These are phyloP conservation scores for Rhagoletis pomonella DNA, from an alignment of 1,140 invertebrate genomes.

Conservation along the genomic window DNA sequence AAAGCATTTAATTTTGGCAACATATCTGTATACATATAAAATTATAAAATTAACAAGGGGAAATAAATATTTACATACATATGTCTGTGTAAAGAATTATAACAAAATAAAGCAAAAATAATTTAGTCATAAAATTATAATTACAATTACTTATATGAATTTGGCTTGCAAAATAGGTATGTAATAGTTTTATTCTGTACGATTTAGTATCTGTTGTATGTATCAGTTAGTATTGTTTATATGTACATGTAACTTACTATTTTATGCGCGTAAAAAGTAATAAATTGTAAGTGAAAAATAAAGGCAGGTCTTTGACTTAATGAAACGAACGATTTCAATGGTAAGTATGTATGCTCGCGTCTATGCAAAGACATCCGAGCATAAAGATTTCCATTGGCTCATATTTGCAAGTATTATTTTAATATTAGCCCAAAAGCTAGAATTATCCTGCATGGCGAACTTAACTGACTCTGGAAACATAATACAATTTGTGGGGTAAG, in stretches of 20 bases:
- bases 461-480: no score
- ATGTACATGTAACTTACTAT: neutral
- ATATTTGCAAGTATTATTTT: no score
- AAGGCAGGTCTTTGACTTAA: neutral
- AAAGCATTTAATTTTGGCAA: no score
- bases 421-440: no score
- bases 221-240: neutral
- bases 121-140: neutral
- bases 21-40: no score
- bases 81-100: neutral
- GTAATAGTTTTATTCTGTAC: neutral
- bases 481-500: no score
- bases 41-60: neutral
- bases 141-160: neutral
- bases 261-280: slow-evolving; percentile 29
- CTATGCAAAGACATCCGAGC: no score
- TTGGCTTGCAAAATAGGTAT: neutral
- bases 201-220: slow-evolving; percentile 22
- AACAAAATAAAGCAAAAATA: neutral
- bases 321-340: neutral
- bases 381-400: no score
- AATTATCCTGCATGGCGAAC: no score
- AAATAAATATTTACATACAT: neutral
- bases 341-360: neutral
- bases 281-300: slow-evolving; percentile 30